Evolutionary conservation across 1,140 invertebrate genomes (phyloP), one percentile per base, ranked within the genome.

Genomic region (Rhynchophorus ferrugineus): DNA sequence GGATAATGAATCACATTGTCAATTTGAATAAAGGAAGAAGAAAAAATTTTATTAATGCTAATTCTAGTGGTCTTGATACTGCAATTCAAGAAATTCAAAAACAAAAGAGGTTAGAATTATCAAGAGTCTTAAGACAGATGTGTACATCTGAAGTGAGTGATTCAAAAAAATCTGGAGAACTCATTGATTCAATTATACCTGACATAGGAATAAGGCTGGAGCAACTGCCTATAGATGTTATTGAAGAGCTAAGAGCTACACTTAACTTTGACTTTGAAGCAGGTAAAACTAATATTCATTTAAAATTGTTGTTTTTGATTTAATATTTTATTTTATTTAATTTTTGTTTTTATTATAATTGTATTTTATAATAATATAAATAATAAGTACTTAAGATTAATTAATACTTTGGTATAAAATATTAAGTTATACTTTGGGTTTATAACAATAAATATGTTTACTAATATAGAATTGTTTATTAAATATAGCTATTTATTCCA

Each of bases 121-220:
- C 64, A 13, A 53, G 56, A 35, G 56, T 57, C 13, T 47, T 66
- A 11, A 48, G 64, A 22, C 47, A 61, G 57, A 61, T 66, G 53
- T 59, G 57, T 44, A 46, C 33, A 16, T 37, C 54, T 8, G n/a
- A n/a, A n/a, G 33, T 51, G 8, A 36, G 49, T 39, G 13, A 48
- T 17, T 16, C 37, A 13, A 46, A 44, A 35, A 34, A 60, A 38
- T 54, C 33, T 21, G 49, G 42, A n/a, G 47, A 59, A 5, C 47
- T 54, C 33, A 64, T 61, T 11, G 57, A 61, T 52, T 55, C 59
- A 2, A 63, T 66, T 46, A 64, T 65, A 41, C 61, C 64, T 13
- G 64, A 66, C 46, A 62, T 66, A 51, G 64, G 61, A 13, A 63
- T 66, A 24, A 60, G 61, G 58, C 57, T 66, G 54, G 60, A 63